These are phyloP conservation scores for Tinea semifulvella DNA, from an alignment of 2,888 invertebrate genomes.

Conservation along the genomic window DNA sequence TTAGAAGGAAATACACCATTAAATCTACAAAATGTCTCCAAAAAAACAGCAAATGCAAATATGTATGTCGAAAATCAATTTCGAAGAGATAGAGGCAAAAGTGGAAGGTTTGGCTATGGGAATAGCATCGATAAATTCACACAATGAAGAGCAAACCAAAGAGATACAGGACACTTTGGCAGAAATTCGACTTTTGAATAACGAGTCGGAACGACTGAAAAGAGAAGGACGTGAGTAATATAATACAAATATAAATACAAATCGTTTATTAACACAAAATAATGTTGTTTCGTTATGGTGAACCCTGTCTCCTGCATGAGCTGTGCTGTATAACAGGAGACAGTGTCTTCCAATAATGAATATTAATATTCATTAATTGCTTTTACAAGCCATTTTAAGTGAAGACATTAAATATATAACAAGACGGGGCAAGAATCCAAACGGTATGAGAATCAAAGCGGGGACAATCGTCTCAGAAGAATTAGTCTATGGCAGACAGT, in stretches of 20 bases:
- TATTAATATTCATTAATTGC: no score
- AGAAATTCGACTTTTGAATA: background rate
- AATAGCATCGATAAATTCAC: background rate
- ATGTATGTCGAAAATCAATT: slow-evolving; percentile 42
- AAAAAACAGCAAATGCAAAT: slow-evolving; percentile 48
- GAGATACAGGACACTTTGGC: background rate
- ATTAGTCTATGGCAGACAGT: no score
- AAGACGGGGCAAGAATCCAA: no score
- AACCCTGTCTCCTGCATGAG: no score
- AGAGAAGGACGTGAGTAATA: slow-evolving; percentile 1
- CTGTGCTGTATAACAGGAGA: no score
- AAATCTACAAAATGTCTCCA: slow-evolving; percentile 40
- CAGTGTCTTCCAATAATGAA: no score
- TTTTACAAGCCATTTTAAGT: no score
- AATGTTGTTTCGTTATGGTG: no score
- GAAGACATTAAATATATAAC: no score
- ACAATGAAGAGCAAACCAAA: background rate
- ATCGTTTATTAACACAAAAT: background rate
- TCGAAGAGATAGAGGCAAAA: slow-evolving; percentile 35
- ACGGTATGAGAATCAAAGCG: no score
- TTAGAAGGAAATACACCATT: no score
- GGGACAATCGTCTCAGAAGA: no score
- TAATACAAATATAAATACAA: background rate
- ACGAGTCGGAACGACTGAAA: slow-evolving; percentile 1
- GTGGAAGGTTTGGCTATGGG: background rate